Evolutionary conservation across 2,888 invertebrate species (phyloP).

Genomic region (Serrognathus titanus): DNA sequence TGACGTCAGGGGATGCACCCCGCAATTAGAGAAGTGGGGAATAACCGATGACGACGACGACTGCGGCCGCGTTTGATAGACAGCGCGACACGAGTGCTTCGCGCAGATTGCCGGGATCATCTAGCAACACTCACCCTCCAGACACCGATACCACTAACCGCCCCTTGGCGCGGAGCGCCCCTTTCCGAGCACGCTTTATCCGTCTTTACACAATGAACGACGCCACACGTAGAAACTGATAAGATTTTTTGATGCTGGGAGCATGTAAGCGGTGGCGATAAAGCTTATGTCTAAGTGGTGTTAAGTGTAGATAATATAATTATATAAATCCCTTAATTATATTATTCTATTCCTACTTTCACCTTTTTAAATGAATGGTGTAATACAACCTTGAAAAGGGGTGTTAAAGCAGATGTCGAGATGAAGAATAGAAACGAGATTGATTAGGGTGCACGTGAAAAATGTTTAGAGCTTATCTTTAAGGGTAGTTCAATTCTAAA

Average conservation of each 20-base stretch:
- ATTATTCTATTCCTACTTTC: too few relatives aligned
- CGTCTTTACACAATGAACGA: slow-evolving; percentile 17
- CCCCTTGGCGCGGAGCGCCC: slow-evolving; percentile 1
- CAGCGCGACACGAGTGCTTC: slow-evolving; percentile 28
- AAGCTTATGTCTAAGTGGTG: background rate
- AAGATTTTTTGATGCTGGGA: slow-evolving; percentile 10
- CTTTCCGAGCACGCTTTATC: slow-evolving; percentile 8
- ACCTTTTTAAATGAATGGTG: too few relatives aligned
- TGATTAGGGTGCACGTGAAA: too few relatives aligned
- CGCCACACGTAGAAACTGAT: slow-evolving; percentile 21
- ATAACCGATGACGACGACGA: slow-evolving; percentile 1
- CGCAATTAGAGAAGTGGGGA: slow-evolving; percentile 20
- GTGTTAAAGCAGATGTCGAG: too few relatives aligned
- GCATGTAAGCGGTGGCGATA: background rate
- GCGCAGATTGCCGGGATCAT: slow-evolving; percentile 36
- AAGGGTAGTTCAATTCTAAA: too few relatives aligned
- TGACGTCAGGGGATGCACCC: slow-evolving; percentile 21
- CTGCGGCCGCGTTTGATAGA: slow-evolving; percentile 29
- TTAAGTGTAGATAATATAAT: too few relatives aligned
- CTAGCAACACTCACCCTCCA: slow-evolving; percentile 28
- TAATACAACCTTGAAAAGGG: too few relatives aligned
- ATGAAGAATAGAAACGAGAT: too few relatives aligned
- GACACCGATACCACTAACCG: slow-evolving; percentile 8
- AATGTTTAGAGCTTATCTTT: too few relatives aligned
- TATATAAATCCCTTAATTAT: too few relatives aligned